Evolutionary conservation across 2,113 vertebrate species (phyloP).

Genomic region (Oreochromis spilurus): DNA sequence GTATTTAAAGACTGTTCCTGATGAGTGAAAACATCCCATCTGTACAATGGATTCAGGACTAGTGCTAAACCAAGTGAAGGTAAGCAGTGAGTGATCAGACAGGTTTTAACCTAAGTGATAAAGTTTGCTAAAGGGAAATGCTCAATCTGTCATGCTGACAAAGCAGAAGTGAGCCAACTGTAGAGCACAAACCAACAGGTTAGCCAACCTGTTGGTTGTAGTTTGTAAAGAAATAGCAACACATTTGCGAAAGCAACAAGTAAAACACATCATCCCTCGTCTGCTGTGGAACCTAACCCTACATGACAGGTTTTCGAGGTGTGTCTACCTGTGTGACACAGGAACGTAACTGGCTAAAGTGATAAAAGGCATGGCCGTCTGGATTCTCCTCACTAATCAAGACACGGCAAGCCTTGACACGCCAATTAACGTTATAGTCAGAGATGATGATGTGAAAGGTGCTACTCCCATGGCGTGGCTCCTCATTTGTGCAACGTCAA

Average conservation of each 20-base stretch:
- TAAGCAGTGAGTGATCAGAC: background rate
- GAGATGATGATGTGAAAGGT: background rate
- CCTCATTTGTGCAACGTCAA: background rate
- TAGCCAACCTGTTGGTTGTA: background rate
- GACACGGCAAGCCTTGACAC: constrained; percentile 12
- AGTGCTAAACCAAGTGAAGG: background rate
- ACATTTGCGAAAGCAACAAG: background rate
- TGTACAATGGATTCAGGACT: background rate
- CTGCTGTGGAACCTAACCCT: background rate
- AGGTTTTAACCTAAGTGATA: background rate
- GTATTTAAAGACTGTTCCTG: background rate
- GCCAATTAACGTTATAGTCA: background rate
- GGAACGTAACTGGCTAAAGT: background rate
- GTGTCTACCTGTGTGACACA: constrained; percentile 4
- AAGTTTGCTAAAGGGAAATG: background rate
- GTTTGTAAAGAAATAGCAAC: background rate
- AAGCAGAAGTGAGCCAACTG: background rate
- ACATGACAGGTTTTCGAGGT: constrained; percentile 41
- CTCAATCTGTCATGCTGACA: background rate
- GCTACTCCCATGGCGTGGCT: background rate
- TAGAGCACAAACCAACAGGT: background rate
- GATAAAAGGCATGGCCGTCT: background rate
- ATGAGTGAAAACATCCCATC: background rate
- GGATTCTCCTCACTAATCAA: background rate
- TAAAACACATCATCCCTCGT: background rate